Percentiles rank a stretch among this genome's conserved stretches.
These are phyloP conservation scores for Drosophila flavopinicola DNA, from an alignment of 2,888 invertebrate genomes.

Conservation along the genomic window DNA sequence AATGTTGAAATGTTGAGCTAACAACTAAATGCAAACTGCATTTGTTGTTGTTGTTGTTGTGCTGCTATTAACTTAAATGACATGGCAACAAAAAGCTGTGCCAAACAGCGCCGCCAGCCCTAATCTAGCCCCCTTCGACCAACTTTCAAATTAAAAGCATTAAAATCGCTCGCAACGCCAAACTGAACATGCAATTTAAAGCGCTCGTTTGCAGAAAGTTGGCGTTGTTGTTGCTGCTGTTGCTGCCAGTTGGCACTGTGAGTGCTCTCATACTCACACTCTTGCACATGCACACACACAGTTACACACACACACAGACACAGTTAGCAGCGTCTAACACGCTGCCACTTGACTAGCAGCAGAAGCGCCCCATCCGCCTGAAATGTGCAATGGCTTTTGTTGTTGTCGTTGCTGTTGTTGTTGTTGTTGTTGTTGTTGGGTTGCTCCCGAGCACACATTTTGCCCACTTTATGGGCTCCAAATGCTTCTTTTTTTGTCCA, in stretches of 20 bases:
- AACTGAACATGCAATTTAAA: constrained; percentile 74
- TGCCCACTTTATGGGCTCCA: constrained; percentile 72
- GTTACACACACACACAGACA: constrained; percentile 14
- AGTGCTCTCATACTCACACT: constrained; percentile 27
- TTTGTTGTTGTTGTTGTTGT: constrained; percentile 7
- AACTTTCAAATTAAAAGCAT: constrained; percentile 64
- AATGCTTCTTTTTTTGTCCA: constrained; percentile 40
- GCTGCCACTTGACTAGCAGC: constrained; percentile 58
- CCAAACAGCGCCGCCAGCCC: not conserved
- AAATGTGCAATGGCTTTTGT: constrained; percentile 70
- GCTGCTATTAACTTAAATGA: constrained; percentile 46
- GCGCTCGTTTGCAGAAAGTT: constrained; percentile 35
- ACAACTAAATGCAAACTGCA: constrained; percentile 33
- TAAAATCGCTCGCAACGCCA: constrained; percentile 57
- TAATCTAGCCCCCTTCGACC: not conserved
- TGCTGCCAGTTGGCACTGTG: constrained; percentile 32
- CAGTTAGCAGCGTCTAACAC: constrained; percentile 37
- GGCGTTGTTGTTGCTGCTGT: constrained; percentile 23
- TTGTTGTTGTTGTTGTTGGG: no score
- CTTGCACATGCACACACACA: constrained; percentile 11
- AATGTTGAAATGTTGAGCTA: constrained; percentile 33
- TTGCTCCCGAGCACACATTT: constrained; percentile 62
- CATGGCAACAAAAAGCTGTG: constrained; percentile 43
- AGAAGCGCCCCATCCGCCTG: constrained; percentile 59
- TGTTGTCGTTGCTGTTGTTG: no score